A percentile compares a stretch with the other conserved stretches of the same genome.
phyloP scores from a whole-genome alignment of 1,140 invertebrate genomes.

The Drosophila sp. region DNA sequence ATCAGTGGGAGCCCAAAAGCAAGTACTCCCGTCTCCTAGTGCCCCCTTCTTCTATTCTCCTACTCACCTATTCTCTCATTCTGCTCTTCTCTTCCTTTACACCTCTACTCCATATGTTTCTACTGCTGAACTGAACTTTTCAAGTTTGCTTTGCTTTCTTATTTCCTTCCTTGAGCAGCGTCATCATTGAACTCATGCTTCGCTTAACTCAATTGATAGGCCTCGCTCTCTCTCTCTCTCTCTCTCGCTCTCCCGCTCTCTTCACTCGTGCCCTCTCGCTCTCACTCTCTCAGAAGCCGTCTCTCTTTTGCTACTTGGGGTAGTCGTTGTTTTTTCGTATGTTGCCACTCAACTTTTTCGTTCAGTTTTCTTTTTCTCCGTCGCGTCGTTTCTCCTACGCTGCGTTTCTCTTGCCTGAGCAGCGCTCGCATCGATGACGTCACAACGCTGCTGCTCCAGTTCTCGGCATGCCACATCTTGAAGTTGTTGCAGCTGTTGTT shows the following conservation, averaged over 20 bases:
- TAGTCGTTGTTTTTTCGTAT: conserved; percentile 43
- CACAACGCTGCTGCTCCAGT: conserved; percentile 74
- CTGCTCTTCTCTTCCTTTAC: too few species aligned
- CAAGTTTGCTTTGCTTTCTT: conserved; percentile 58
- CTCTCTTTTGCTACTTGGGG: conserved; percentile 39
- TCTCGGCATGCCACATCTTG: conserved; percentile 68
- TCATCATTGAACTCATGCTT: conserved; percentile 46
- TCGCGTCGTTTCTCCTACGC: conserved; percentile 63
- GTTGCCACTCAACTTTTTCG: conserved; percentile 55
- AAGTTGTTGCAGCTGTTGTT: conserved; percentile 24
- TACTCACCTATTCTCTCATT: too few species aligned
- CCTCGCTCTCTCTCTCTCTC: background rate
- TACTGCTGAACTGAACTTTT: background rate
- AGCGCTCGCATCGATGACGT: conserved; percentile 64
- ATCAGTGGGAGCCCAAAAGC: conserved; percentile 39
- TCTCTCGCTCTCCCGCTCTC: conserved; percentile 14
- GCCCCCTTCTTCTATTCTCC: too few species aligned
- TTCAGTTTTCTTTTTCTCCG: conserved; percentile 79
- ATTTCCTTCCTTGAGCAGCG: conserved; percentile 57
- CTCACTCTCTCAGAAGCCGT: background rate
- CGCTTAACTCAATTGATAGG: conserved; percentile 67
- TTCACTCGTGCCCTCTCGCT: too few species aligned
- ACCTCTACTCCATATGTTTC: background rate
- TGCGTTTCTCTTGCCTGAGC: conserved; percentile 7
- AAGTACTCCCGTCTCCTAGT: background rate